phyloP scores from a whole-genome alignment of 2,113 vertebrate species.

The Paramisgurnus dabryanus region DNA sequence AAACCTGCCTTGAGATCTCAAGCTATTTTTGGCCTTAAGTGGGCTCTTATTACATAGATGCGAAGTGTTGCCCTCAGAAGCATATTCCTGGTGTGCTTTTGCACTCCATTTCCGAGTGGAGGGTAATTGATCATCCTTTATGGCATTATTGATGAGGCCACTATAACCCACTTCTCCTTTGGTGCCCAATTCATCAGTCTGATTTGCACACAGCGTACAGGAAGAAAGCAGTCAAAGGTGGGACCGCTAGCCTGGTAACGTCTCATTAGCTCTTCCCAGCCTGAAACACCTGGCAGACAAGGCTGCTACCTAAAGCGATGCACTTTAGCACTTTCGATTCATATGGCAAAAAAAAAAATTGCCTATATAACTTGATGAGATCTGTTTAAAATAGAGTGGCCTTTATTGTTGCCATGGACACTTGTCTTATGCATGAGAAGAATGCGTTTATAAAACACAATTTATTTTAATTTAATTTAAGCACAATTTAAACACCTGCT shows the following conservation, averaged over 20 bases:
- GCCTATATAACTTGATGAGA: background rate
- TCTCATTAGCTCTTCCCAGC: slow-evolving; percentile 39
- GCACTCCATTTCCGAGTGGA: slow-evolving; percentile 23
- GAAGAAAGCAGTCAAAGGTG: slow-evolving; percentile 19
- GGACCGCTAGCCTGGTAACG: slow-evolving; percentile 3
- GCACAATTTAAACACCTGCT: too few species aligned
- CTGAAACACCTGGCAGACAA: slow-evolving; percentile 26
- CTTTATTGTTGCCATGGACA: background rate
- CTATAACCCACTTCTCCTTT: slow-evolving; percentile 41
- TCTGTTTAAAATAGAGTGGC: background rate
- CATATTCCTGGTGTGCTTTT: slow-evolving; percentile 10
- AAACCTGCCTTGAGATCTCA: background rate
- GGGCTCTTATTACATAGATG: slow-evolving; percentile 31
- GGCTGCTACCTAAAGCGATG: background rate
- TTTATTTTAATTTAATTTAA: too few species aligned
- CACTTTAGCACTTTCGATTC: background rate
- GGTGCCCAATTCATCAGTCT: slow-evolving; percentile 55
- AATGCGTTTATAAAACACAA: background rate
- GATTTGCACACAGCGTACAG: slow-evolving; percentile 44
- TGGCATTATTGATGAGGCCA: slow-evolving; percentile 50
- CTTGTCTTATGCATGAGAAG: background rate
- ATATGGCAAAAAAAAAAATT: background rate
- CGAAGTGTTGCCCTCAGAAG: slow-evolving; percentile 25
- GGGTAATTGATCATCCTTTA: slow-evolving; percentile 44
- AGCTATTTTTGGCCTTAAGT: slow-evolving; percentile 30